Evolutionary conservation across 1,140 invertebrate species (phyloP).

Genomic region (Cotesia chilonis): DNA sequence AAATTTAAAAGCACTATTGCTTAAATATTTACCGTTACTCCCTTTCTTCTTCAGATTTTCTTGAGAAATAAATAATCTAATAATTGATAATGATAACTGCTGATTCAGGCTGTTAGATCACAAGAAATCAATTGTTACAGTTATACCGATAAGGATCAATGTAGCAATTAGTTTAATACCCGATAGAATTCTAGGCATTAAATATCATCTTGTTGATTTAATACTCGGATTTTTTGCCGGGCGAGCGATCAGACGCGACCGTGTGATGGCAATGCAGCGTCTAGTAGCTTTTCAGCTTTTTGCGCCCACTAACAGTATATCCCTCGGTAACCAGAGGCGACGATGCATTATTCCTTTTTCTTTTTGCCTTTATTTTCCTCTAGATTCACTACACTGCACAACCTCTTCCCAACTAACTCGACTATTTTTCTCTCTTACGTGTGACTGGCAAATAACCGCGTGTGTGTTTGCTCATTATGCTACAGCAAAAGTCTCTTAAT

Average conservation of each 20-base stretch:
- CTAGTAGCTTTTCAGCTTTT: constrained; percentile 14
- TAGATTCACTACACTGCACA: background rate
- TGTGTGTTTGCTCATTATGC: background rate
- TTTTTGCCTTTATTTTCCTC: constrained; percentile 8
- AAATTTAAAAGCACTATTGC: too few species aligned
- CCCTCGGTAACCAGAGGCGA: constrained; percentile 4
- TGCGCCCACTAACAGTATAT: constrained; percentile 28
- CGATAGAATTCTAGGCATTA: too few species aligned
- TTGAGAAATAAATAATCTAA: too few species aligned
- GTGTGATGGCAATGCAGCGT: background rate
- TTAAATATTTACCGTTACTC: too few species aligned
- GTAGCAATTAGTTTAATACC: too few species aligned
- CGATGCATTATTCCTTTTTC: background rate
- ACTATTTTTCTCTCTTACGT: constrained; percentile 6
- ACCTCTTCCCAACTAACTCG: background rate
- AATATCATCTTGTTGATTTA: background rate
- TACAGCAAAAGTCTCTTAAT: too few species aligned
- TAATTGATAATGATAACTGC: too few species aligned
- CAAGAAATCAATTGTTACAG: too few species aligned
- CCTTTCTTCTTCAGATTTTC: too few species aligned
- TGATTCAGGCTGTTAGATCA: too few species aligned
- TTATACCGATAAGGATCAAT: too few species aligned
- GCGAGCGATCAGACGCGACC: constrained; percentile 22
- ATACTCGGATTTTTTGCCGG: constrained; percentile 2
- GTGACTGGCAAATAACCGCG: constrained; percentile 7